These are phyloP conservation scores for Parnassius mnemosyne DNA, from an alignment of 2,888 invertebrate species.

Conservation along the genomic window DNA sequence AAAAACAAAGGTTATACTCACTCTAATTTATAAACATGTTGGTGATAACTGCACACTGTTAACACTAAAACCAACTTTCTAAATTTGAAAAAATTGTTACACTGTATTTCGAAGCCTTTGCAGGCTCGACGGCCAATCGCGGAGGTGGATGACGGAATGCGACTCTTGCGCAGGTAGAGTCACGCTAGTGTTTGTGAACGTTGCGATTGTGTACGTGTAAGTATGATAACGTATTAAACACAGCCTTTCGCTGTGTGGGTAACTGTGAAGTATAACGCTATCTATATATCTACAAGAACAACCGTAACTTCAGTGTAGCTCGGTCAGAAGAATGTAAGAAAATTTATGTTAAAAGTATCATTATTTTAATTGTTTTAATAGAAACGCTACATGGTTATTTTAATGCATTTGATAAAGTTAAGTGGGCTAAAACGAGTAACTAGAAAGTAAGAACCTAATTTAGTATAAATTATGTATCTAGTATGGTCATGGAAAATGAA, in stretches of 20 bases:
- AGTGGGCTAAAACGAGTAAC: no score
- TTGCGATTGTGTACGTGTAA: slow-evolving; percentile 49
- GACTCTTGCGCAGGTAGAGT: slow-evolving; percentile 75
- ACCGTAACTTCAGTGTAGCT: background rate
- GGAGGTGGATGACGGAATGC: slow-evolving; percentile 72
- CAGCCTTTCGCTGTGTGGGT: slow-evolving; percentile 35
- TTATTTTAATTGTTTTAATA: no score
- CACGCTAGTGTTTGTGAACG: slow-evolving; percentile 40
- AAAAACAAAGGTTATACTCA: slow-evolving; percentile 29
- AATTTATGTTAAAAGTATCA: no score
- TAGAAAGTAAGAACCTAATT: no score
- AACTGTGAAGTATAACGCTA: slow-evolving; percentile 20
- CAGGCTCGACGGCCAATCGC: slow-evolving; percentile 66
- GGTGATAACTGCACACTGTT: slow-evolving; percentile 26
- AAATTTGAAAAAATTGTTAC: slow-evolving; percentile 46
- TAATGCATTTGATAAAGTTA: no score
- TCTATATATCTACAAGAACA: slow-evolving; percentile 13
- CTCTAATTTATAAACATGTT: slow-evolving; percentile 37
- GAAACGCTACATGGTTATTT: no score
- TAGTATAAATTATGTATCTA: no score
- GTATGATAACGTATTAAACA: slow-evolving; percentile 54
- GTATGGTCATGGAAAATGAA: no score
- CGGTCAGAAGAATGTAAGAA: no score
- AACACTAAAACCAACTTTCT: slow-evolving; percentile 59
- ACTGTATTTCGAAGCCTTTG: slow-evolving; percentile 59